Conservation (phyloP, 2,113 vertebrate species). For the Collichthys lucidus region DNA sequence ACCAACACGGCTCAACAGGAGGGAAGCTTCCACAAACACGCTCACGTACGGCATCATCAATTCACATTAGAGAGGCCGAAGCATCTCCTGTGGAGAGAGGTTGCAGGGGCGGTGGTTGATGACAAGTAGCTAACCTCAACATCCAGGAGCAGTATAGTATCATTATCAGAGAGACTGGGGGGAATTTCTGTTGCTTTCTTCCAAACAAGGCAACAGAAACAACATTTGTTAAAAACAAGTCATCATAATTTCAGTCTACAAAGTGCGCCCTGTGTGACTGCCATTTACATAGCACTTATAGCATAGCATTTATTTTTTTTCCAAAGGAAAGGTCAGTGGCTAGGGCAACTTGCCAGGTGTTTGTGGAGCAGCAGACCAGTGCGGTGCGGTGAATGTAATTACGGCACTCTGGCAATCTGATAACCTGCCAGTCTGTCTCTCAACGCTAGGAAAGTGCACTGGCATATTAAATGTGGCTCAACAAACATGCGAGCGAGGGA, state of each 20-base stretch:
- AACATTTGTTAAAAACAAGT: not conserved
- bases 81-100: conserved; percentile 43
- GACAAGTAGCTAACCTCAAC: conserved; percentile 12
- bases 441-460: conserved; percentile 67
- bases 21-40: conserved; percentile 52
- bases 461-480: conserved; percentile 74
- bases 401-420: conserved; percentile 74
- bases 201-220: too few species aligned
- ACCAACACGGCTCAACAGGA: conserved; percentile 68
- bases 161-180: not conserved
- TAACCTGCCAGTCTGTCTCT: conserved; percentile 79
- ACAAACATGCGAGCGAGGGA: conserved; percentile 53
- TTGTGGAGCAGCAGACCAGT: conserved; percentile 70
- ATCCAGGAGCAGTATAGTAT: not conserved
- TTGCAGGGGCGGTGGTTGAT: not conserved
- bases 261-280: conserved; percentile 19
- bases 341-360: conserved; percentile 73
- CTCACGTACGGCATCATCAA: conserved; percentile 73
- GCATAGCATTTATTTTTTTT: too few species aligned
- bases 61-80: conserved; percentile 77
- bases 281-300: conserved; percentile 52
- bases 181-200: conserved; percentile 12
- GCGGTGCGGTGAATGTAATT: conserved; percentile 76
- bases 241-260: conserved; percentile 24
- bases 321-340: conserved; percentile 71